Conservation (phyloP, 2,888 invertebrate species). For the Endomychus coccineus region DNA sequence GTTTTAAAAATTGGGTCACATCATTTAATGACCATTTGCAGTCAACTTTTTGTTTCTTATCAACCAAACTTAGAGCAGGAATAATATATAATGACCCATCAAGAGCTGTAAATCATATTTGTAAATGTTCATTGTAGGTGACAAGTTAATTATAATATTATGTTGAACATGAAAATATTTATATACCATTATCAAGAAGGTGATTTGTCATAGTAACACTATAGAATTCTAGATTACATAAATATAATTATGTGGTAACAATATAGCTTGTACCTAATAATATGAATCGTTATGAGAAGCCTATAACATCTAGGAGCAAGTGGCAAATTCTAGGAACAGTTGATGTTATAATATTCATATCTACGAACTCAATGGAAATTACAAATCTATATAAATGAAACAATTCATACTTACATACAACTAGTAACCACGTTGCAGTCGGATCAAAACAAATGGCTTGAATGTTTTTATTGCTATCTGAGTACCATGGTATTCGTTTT, state of each 20-base stretch:
- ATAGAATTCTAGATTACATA: too few species aligned
- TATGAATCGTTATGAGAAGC: too few species aligned
- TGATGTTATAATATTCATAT: background rate
- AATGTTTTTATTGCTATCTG: constrained; percentile 43
- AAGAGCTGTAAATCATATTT: constrained; percentile 35
- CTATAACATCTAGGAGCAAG: too few species aligned
- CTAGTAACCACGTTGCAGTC: constrained; percentile 68
- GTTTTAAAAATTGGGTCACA: constrained; percentile 47
- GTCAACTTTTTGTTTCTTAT: constrained; percentile 47
- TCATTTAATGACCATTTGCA: constrained; percentile 54
- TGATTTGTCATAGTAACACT: too few species aligned
- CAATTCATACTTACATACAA: constrained; percentile 48
- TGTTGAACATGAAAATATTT: too few species aligned
- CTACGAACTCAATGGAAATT: background rate
- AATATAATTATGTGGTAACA: too few species aligned
- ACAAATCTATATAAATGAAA: background rate
- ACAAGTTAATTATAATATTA: too few species aligned
- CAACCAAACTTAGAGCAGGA: constrained; percentile 53
- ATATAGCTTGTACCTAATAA: too few species aligned
- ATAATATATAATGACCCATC: constrained; percentile 56
- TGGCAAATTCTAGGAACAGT: too few species aligned
- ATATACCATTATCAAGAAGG: too few species aligned
- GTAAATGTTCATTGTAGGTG: too few species aligned
- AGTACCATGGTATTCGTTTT: constrained; percentile 41
- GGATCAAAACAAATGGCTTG: constrained; percentile 78